These are phyloP conservation scores for Drosophila melanocephala DNA, from an alignment of 2,888 invertebrate species.

Conservation along the genomic window DNA sequence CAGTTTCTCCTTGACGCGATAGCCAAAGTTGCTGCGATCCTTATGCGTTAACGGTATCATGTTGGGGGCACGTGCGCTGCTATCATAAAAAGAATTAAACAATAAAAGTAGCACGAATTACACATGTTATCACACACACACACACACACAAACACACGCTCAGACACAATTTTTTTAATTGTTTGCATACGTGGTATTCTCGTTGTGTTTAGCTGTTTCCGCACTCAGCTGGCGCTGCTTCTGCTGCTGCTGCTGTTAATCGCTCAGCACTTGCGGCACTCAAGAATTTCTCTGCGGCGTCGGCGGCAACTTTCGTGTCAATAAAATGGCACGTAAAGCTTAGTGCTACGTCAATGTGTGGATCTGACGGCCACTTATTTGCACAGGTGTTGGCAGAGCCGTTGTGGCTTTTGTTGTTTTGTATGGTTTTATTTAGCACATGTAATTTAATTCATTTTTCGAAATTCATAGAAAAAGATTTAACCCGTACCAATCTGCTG, in stretches of 20 bases:
- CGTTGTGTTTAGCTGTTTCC: slow-evolving; percentile 46
- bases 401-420: slow-evolving; percentile 36
- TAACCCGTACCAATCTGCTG: slow-evolving; percentile 66
- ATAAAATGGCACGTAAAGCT: slow-evolving; percentile 46
- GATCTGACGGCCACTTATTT: slow-evolving; percentile 45
- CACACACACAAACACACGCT: background rate
- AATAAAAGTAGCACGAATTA: slow-evolving; percentile 17
- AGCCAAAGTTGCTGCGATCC: slow-evolving; percentile 89
- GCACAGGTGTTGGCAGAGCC: slow-evolving; percentile 53
- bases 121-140: slow-evolving; percentile 42
- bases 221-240: slow-evolving; percentile 49
- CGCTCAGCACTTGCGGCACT: slow-evolving; percentile 21
- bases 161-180: slow-evolving; percentile 24
- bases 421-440: slow-evolving; percentile 32
- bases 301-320: slow-evolving; percentile 38
- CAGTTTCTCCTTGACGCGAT: slow-evolving; percentile 90
- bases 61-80: slow-evolving; percentile 27
- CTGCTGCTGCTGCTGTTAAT: slow-evolving; percentile 38
- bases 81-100: slow-evolving; percentile 8
- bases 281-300: slow-evolving; percentile 54
- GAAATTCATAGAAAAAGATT: slow-evolving; percentile 38
- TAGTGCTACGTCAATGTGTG: slow-evolving; percentile 47
- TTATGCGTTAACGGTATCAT: slow-evolving; percentile 89
- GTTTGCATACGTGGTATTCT: slow-evolving; percentile 84
- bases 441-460: slow-evolving; percentile 72